phyloP scores from a whole-genome alignment of 2,888 invertebrate genomes.

The Platycheirus rosarum region DNA sequence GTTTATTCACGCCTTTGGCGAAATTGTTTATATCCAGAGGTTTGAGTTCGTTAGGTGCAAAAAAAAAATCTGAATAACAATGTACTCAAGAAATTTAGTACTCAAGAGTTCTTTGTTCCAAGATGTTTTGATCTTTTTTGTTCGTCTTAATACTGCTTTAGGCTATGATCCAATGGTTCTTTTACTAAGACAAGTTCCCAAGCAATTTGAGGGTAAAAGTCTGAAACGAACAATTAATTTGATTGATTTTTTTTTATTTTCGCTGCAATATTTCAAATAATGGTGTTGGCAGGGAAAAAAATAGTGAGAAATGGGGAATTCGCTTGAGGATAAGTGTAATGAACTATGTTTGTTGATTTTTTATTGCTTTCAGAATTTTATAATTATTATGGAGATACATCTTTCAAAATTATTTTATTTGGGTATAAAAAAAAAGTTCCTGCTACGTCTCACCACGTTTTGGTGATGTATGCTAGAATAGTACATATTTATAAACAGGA shows the following conservation, averaged over 20 bases:
- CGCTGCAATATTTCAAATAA: not conserved
- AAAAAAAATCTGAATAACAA: no score
- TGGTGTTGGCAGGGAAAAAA: constrained; percentile 1
- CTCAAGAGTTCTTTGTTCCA: not conserved
- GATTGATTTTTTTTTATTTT: not conserved
- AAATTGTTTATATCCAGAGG: not conserved
- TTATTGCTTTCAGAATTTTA: no score
- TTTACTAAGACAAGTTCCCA: constrained; percentile 17
- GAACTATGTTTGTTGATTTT: no score
- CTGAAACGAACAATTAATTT: constrained; percentile 27
- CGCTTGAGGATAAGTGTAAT: not conserved
- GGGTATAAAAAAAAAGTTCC: no score
- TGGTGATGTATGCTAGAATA: no score
- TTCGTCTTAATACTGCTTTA: no score
- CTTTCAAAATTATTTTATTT: no score
- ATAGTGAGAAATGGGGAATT: no score
- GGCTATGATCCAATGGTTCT: no score
- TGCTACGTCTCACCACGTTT: no score
- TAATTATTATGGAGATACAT: no score
- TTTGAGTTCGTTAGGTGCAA: not conserved
- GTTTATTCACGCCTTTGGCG: not conserved
- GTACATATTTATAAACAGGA: no score
- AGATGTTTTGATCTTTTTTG: not conserved
- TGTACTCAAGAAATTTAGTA: not conserved
- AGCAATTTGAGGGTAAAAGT: constrained; percentile 1